A percentile compares a stretch with the other conserved stretches of the same genome.
These are phyloP conservation scores for Elymnias hypermnestra DNA, from an alignment of 1,140 invertebrate species.

Conservation along the genomic window DNA sequence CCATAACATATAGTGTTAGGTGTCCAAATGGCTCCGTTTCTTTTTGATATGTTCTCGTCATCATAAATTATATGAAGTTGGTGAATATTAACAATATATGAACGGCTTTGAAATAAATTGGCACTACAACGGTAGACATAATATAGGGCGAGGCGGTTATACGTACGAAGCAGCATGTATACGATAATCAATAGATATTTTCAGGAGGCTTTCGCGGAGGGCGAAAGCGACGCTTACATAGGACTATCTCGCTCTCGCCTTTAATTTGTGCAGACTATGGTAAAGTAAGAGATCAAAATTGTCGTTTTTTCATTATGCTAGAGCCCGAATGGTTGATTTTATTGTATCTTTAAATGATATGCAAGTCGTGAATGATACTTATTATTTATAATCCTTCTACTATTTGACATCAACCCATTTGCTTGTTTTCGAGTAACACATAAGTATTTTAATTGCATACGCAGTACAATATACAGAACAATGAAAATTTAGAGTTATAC, in stretches of 20 bases:
- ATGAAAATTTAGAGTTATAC: too few species aligned
- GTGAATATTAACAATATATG: conserved; percentile 31
- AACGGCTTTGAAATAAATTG: conserved; percentile 71
- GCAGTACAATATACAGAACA: too few species aligned
- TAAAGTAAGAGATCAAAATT: conserved; percentile 32
- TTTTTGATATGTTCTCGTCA: conserved; percentile 5
- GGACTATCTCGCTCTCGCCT: conserved; percentile 52
- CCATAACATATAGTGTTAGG: too few species aligned
- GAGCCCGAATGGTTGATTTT: too few species aligned
- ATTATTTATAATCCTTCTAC: too few species aligned
- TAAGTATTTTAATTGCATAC: too few species aligned
- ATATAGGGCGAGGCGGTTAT: conserved; percentile 64
- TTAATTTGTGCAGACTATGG: conserved; percentile 54
- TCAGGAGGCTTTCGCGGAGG: conserved; percentile 71
- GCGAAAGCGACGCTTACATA: conserved; percentile 51
- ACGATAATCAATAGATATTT: conserved; percentile 76
- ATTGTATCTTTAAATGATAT: too few species aligned
- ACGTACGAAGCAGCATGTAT: conserved; percentile 59
- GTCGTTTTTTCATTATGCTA: neutral
- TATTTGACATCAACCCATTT: too few species aligned
- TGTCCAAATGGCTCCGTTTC: neutral
- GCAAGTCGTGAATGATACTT: too few species aligned
- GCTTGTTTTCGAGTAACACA: too few species aligned
- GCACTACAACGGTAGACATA: conserved; percentile 55
- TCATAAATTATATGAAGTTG: conserved; percentile 11